Evolutionary conservation across 2,113 vertebrate genomes (phyloP).

Genomic region (Physeter macrocephalus): DNA sequence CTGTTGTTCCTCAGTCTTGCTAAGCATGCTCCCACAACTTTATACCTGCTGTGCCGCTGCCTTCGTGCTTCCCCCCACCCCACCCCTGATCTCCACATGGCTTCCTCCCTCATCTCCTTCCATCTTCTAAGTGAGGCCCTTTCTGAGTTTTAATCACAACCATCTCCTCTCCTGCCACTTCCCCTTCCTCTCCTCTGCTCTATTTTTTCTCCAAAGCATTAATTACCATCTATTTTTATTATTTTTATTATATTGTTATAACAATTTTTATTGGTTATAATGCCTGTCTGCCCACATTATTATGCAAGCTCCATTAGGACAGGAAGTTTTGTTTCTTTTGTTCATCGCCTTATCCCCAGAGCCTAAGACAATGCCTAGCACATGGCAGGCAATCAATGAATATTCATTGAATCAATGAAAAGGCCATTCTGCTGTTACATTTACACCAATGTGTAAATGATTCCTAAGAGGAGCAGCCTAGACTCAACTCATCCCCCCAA

Average conservation of each 20-base stretch:
- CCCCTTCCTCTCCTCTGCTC: background rate
- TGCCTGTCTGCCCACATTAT: background rate
- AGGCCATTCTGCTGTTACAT: background rate
- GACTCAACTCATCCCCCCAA: background rate
- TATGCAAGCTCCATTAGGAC: background rate
- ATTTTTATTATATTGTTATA: background rate
- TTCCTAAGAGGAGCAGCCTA: background rate
- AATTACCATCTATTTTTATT: background rate
- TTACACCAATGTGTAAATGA: background rate
- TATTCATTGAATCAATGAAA: background rate
- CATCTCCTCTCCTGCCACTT: background rate
- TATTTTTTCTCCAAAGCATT: background rate
- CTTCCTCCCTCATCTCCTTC: background rate
- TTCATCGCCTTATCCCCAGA: background rate
- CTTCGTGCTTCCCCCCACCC: background rate
- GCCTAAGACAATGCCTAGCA: background rate
- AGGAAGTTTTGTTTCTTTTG: slow-evolving; percentile 1
- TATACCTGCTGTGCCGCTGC: accelerated
- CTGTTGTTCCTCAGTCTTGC: background rate
- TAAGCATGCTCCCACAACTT: background rate
- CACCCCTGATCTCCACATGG: background rate
- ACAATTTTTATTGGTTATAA: background rate
- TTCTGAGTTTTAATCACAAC: background rate
- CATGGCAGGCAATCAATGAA: background rate
- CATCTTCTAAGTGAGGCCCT: background rate